Percentiles rank a stretch among this genome's conserved stretches.
Evolutionary conservation across 2,113 vertebrate species (phyloP).

Genomic region (Prinia subflava): DNA sequence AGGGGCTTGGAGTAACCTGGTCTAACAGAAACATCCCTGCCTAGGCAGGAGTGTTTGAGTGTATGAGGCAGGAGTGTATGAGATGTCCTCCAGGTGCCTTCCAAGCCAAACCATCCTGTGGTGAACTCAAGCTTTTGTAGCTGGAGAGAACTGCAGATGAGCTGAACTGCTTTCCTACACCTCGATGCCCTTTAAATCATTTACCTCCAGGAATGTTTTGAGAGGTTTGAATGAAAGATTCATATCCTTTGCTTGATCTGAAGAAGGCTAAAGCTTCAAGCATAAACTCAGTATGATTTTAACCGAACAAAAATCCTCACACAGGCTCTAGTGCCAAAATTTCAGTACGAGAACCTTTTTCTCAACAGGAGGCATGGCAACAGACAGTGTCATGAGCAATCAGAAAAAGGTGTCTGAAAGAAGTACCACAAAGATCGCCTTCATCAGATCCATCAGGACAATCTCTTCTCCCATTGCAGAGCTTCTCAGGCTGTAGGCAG

Average conservation of each 20-base stretch:
- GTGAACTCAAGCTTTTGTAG: background rate
- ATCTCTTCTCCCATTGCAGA: slow-evolving; percentile 92
- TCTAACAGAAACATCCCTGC: background rate
- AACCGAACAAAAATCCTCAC: background rate
- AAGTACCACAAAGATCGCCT: slow-evolving; percentile 90
- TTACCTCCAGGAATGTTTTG: background rate
- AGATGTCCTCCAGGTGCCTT: background rate
- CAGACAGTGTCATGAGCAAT: background rate
- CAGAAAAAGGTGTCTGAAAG: slow-evolving; percentile 13
- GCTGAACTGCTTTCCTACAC: background rate
- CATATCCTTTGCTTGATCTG: background rate
- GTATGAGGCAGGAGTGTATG: too few species aligned
- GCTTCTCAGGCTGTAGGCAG: slow-evolving; percentile 92
- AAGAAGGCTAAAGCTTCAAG: background rate
- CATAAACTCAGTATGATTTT: background rate
- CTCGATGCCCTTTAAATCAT: background rate
- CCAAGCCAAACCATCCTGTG: background rate
- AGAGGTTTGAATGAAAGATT: background rate
- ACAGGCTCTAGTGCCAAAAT: background rate
- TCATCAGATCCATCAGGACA: slow-evolving; percentile 95
- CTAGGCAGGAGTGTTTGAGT: too few species aligned
- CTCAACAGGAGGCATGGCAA: background rate
- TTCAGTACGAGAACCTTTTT: background rate
- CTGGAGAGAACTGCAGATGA: background rate
- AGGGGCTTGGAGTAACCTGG: background rate